Percentiles rank a stretch among this genome's conserved stretches.
Evolutionary conservation across 2,113 vertebrate genomes (phyloP).

Genomic region (Eleginops maclovinus): DNA sequence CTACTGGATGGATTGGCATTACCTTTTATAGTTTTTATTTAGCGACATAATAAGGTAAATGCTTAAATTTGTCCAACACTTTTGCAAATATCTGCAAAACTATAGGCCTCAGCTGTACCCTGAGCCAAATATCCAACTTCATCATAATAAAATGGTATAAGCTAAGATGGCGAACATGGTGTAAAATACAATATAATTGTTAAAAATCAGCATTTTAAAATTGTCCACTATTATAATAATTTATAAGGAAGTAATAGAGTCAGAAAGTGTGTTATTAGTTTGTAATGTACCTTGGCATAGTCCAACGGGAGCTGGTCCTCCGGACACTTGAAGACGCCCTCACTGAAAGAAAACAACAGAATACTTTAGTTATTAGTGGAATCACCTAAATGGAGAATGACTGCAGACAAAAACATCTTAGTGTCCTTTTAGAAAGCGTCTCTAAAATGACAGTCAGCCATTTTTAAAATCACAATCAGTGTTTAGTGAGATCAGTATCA

Average conservation of each 20-base stretch:
- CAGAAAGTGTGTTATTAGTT: slow-evolving; percentile 1
- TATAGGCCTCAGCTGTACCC: not conserved
- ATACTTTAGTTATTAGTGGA: slow-evolving; percentile 25
- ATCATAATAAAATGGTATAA: no score
- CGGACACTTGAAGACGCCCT: slow-evolving; percentile 94
- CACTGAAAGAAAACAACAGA: slow-evolving; percentile 81
- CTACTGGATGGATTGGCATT: not conserved
- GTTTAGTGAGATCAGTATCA: slow-evolving; percentile 5
- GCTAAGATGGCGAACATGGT: no score
- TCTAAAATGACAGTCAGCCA: not conserved
- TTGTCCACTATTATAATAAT: no score
- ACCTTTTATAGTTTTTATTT: not conserved
- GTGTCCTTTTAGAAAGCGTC: slow-evolving; percentile 3
- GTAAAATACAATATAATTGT: no score
- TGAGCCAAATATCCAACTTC: not conserved
- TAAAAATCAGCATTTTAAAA: no score
- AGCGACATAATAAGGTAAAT: not conserved
- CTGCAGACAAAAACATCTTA: slow-evolving; percentile 2
- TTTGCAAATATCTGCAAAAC: not conserved
- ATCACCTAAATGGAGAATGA: slow-evolving; percentile 9
- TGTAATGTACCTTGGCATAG: slow-evolving; percentile 90
- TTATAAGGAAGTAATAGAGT: no score
- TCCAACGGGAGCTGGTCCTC: slow-evolving; percentile 94
- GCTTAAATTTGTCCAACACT: not conserved
- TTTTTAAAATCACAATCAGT: slow-evolving; percentile 39